These are phyloP conservation scores for Palythoa grandiflora DNA, from an alignment of 92 coral and sea anemone species.

Conservation along the genomic window DNA sequence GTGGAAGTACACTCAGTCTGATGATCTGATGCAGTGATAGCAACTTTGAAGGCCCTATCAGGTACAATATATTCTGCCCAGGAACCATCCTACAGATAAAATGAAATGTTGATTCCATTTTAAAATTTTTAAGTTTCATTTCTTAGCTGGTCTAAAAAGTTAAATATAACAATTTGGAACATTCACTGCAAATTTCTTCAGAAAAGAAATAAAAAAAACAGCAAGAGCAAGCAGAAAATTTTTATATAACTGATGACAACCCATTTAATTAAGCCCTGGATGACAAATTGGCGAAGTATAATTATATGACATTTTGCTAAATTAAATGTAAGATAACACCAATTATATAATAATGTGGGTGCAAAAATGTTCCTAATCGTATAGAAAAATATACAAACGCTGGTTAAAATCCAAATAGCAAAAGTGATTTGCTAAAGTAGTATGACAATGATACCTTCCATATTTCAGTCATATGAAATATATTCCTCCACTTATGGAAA, in stretches of 20 bases:
- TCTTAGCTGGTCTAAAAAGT: neutral
- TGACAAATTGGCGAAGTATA: neutral
- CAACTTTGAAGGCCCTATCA: conserved; percentile 19
- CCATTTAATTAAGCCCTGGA: neutral
- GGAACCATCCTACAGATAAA: conserved; percentile 16
- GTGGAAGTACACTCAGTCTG: conserved; percentile 5
- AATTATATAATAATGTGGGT: neutral
- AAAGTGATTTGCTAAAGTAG: neutral
- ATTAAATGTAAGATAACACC: conserved; percentile 1
- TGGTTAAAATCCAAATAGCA: neutral
- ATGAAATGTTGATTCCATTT: neutral
- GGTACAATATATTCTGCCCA: conserved; percentile 30
- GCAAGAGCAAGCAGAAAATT: conserved; percentile 21
- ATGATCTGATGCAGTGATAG: neutral
- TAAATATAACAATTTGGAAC: neutral
- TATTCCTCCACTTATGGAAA: conserved; percentile 13
- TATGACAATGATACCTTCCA: neutral
- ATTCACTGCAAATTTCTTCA: neutral
- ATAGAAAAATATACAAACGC: neutral
- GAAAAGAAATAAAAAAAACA: conserved; percentile 6
- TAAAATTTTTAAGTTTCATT: neutral
- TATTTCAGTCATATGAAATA: conserved; percentile 27
- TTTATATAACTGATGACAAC: neutral
- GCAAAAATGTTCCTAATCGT: neutral
- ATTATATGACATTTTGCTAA: neutral